Conservation (phyloP, 2,113 vertebrate species). For the Castor canadensis region DNA sequence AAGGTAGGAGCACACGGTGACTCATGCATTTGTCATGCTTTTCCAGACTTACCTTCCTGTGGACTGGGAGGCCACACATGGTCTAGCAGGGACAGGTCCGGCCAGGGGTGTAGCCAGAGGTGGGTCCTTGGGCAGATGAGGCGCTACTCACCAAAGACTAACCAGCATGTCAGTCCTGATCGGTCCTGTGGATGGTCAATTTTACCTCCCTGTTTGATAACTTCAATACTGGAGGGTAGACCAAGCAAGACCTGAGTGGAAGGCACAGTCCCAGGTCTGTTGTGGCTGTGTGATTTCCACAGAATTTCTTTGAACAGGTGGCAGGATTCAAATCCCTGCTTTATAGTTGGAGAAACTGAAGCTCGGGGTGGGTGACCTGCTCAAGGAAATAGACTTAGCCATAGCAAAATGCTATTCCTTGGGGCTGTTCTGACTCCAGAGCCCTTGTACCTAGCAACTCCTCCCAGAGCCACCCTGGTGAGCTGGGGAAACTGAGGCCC, state of each 20-base stretch:
- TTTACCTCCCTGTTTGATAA: too few species aligned
- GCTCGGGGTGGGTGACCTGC: not conserved
- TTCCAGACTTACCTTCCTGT: not conserved
- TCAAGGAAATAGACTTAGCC: fast-evolving
- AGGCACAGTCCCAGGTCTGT: not conserved
- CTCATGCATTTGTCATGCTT: fast-evolving
- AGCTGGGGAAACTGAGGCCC: not conserved
- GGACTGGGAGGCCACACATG: too few species aligned
- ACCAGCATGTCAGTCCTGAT: not conserved
- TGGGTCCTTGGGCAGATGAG: not conserved
- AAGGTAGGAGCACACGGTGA: not conserved
- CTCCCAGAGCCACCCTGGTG: fast-evolving
- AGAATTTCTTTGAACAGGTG: not conserved
- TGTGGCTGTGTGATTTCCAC: fast-evolving
- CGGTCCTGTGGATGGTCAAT: fast-evolving
- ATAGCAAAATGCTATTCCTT: not conserved
- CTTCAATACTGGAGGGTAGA: too few species aligned
- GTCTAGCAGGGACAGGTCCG: too few species aligned
- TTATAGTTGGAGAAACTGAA: not conserved
- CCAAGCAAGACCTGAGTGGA: fast-evolving
- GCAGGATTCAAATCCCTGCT: fast-evolving
- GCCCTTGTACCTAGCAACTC: not conserved
- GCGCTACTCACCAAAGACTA: not conserved
- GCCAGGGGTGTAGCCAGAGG: not conserved
- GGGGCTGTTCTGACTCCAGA: not conserved